Evolutionary conservation across 2,113 vertebrate species (phyloP), one percentile per base, ranked within the genome.

Genomic region (Equus przewalskii): DNA sequence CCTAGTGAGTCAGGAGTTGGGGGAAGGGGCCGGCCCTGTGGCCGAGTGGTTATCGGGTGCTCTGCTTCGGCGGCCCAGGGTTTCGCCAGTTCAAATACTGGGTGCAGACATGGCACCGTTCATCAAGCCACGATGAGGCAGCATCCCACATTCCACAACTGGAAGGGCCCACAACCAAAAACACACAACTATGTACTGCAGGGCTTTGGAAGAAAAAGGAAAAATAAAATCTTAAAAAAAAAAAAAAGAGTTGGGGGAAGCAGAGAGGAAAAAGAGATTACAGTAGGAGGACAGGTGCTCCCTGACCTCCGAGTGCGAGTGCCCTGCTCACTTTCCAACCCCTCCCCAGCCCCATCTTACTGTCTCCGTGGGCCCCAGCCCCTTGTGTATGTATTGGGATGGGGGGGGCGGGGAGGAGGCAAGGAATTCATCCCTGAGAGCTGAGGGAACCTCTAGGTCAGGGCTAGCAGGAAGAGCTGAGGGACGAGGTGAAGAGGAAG

Each of bases 1-100:
- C 81, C 21, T 54, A 51, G 72, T 83, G 87, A 92, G 79, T 96
- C 33, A 46, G n/a, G 73, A 54, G 5, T 44, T 92, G 91, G 76
- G 21, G 62, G 26, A 75, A 70, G 49, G 36, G 36, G 36, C 36
- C 36, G 36, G 36, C 36, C 36, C 36, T 41, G 3, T 41, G 36
- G 36, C 3, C 3, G 36, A 41, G 3, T 41, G 36, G 36, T 41
- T 41, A 41, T 41, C 36, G 36, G 36, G 36, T 41, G 36, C 3
- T 41, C 36, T 41, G 36, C 36, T 41, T 41, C 36, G 36, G 36
- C 36, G 36, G 36, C 36, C 36, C 36, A 41, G 36, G 36, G 36
- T 41, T 41, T 41, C 36, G 36, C 36, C 36, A 41, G 36, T 41
- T 41, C 36, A 41, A 41, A 41, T 41, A 41, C 36, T 41, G 36